Percentiles rank a stretch among this genome's conserved stretches.
Conservation (phyloP, 1,140 invertebrate species). For the Drosophila pseudoananassae region DNA sequence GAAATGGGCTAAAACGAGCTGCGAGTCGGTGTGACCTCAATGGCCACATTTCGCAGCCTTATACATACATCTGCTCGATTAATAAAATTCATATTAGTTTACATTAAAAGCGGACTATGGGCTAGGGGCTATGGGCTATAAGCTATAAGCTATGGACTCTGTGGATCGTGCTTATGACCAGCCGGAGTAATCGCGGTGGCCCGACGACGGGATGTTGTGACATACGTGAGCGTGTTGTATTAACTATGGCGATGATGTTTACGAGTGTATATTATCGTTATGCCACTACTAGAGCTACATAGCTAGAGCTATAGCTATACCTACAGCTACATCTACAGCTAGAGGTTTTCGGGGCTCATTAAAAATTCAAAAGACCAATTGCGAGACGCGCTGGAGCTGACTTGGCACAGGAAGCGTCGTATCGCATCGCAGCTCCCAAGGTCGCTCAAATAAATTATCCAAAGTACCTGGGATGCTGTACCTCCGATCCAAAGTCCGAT, state of each 20-base stretch:
- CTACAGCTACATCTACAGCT: too few species aligned
- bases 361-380: constrained; percentile 49
- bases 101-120: constrained; percentile 21
- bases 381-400: constrained; percentile 25
- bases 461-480: constrained; percentile 15
- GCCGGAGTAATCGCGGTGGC: not conserved
- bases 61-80: constrained; percentile 31
- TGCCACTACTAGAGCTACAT: too few species aligned
- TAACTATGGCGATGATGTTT: constrained; percentile 45
- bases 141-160: too few species aligned
- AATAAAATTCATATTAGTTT: constrained; percentile 43
- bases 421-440: constrained; percentile 18
- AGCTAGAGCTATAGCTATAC: too few species aligned
- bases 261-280: constrained; percentile 12
- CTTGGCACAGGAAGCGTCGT: constrained; percentile 39
- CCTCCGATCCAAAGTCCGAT: not conserved
- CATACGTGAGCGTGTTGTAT: constrained; percentile 32
- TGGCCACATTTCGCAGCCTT: constrained; percentile 27
- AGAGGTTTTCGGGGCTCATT: constrained; percentile 25
- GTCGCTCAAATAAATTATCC: constrained; percentile 20
- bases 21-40: constrained; percentile 26
- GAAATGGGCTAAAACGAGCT: not conserved
- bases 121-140: too few species aligned
- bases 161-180: too few species aligned
- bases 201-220: constrained; percentile 34